Evolutionary conservation across 2,797 vertebrate genomes (phyloP).

Genomic region (Acipenser oxyrinchus): DNA sequence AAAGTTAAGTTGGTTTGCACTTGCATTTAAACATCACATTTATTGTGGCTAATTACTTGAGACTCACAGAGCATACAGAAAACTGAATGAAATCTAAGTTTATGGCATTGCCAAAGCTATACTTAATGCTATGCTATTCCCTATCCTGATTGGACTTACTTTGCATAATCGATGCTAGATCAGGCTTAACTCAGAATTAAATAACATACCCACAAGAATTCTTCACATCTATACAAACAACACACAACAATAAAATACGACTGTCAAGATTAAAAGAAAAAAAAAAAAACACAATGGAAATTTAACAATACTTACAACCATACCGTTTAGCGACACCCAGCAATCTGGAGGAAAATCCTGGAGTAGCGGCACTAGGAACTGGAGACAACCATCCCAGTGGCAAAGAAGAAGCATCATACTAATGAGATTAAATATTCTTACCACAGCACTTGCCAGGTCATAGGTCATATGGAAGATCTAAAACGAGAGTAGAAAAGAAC

Average conservation of each 20-base stretch:
- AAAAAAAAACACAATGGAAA: conserved; percentile 47
- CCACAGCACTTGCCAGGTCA: conserved; percentile 96
- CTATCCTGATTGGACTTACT: too few species aligned
- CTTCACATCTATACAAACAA: not conserved
- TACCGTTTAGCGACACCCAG: conserved; percentile 97
- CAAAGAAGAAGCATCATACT: conserved; percentile 98
- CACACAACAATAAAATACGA: conserved; percentile 29
- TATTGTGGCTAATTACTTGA: too few species aligned
- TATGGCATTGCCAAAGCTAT: too few species aligned
- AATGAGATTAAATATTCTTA: conserved; percentile 98
- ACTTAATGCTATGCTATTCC: too few species aligned
- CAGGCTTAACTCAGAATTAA: too few species aligned
- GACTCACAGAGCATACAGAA: too few species aligned
- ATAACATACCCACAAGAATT: too few species aligned
- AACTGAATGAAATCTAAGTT: too few species aligned
- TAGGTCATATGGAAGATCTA: conserved; percentile 99
- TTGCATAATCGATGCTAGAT: too few species aligned
- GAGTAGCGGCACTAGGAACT: conserved; percentile 92
- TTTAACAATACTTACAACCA: conserved; percentile 91
- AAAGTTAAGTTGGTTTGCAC: too few species aligned
- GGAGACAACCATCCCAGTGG: conserved; percentile 97
- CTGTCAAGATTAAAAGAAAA: conserved; percentile 33
- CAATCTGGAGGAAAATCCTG: conserved; percentile 97
- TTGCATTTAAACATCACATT: too few species aligned
- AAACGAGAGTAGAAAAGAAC: conserved; percentile 26